A percentile compares a stretch with the other conserved stretches of the same genome.
phyloP scores from a whole-genome alignment of 1,140 invertebrate genomes.

The Drosophila sp. region DNA sequence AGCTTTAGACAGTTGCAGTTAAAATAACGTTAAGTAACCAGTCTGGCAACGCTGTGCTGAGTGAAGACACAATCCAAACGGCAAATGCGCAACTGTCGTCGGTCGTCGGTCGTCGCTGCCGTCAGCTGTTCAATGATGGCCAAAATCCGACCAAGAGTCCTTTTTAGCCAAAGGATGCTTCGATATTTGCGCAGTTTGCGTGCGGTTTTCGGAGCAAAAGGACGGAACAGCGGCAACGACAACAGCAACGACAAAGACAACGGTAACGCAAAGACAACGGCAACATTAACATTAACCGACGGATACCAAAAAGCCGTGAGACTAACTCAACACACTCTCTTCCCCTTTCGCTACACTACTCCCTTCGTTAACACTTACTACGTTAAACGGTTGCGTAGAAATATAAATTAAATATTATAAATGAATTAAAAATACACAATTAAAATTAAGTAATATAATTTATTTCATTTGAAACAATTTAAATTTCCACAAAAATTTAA shows the following conservation, averaged over 20 bases:
- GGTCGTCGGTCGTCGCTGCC: slow-evolving; percentile 1
- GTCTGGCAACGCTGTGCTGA: slow-evolving; percentile 17
- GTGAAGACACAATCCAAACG: slow-evolving; percentile 17
- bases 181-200: slow-evolving; percentile 76
- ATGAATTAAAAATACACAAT: neutral
- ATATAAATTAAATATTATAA: neutral
- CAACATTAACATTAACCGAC: slow-evolving; percentile 24
- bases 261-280: slow-evolving; percentile 57
- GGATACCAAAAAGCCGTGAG: slow-evolving; percentile 28
- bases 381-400: neutral
- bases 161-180: slow-evolving; percentile 78
- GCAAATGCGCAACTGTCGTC: slow-evolving; percentile 33
- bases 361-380: too few relatives aligned
- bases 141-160: slow-evolving; percentile 41
- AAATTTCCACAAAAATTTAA: too few relatives aligned
- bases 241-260: too few relatives aligned
- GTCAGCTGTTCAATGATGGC: slow-evolving; percentile 31
- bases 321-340: slow-evolving; percentile 1
- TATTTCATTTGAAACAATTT: too few relatives aligned
- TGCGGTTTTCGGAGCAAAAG: slow-evolving; percentile 77
- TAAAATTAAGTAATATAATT: neutral
- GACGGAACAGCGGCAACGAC: slow-evolving; percentile 65
- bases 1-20: too few relatives aligned
- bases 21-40: neutral
- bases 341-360: neutral